phyloP scores from a whole-genome alignment of 2,113 vertebrate genomes.

The Harpagus bidentatus region DNA sequence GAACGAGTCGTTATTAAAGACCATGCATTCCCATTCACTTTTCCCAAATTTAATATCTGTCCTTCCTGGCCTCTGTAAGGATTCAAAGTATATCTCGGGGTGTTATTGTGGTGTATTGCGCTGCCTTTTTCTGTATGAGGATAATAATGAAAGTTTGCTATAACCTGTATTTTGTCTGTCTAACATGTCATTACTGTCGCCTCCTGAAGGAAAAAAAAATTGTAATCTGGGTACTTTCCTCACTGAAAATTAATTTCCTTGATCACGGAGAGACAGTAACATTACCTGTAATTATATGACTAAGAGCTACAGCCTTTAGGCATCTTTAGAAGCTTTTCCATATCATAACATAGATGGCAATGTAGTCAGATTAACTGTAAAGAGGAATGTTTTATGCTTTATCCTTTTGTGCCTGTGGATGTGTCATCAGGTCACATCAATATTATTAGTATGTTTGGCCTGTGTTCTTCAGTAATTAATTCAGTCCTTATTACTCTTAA shows the following conservation, averaged over 20 bases:
- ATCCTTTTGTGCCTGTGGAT: neutral
- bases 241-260: neutral
- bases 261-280: neutral
- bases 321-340: neutral
- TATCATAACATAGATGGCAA: neutral
- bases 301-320: neutral
- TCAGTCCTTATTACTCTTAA: neutral
- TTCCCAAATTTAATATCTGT: neutral
- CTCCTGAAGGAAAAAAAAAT: neutral
- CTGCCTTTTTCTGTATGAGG: neutral
- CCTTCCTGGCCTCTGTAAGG: neutral
- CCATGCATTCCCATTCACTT: neutral
- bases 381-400: neutral
- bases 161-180: neutral
- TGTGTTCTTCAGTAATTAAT: neutral
- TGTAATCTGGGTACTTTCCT: neutral
- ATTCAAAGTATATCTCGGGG: neutral
- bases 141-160: neutral
- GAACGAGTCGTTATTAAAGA: neutral
- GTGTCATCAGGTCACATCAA: neutral
- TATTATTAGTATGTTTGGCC: neutral
- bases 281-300: neutral
- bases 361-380: neutral
- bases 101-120: neutral
- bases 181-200: neutral